A percentile compares a stretch with the other conserved stretches of the same genome.
These are phyloP conservation scores for Coelopa pilipes DNA, from an alignment of 2,888 invertebrate species.

Conservation along the genomic window DNA sequence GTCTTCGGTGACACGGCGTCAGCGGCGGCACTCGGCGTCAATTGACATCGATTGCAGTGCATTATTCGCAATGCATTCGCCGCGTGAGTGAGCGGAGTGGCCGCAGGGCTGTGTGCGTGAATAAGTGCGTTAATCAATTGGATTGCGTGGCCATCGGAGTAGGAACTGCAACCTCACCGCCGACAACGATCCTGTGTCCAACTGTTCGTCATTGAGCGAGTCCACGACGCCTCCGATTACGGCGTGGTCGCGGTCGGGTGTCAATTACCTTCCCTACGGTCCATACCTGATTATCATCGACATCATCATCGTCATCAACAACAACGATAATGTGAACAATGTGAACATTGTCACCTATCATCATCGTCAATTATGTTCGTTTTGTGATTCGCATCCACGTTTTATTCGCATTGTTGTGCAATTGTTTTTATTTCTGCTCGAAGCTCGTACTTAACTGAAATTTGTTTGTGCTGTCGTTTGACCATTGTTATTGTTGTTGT, in stretches of 20 bases:
- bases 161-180: neutral
- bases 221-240: neutral
- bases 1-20: too few species aligned
- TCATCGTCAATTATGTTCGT: neutral
- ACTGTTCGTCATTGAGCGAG: neutral
- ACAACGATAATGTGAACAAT: neutral
- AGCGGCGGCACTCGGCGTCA: constrained; percentile 6
- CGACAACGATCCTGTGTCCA: neutral
- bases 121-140: constrained; percentile 2
- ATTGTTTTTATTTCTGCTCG: neutral
- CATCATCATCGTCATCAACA: neutral
- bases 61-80: neutral
- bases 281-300: neutral
- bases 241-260: constrained; percentile 3
- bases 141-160: neutral
- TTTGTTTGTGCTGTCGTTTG: neutral
- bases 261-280: constrained; percentile 25
- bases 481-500: neutral
- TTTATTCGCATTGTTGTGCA: neutral
- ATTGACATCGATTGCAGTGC: constrained; percentile 34
- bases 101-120: neutral
- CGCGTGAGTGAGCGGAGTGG: constrained; percentile 2
- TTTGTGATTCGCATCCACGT: neutral
- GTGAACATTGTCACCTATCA: too few species aligned
- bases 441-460: neutral